Base-by-base conservation (phyloP, 2,888 invertebrate species). In the Macrostomum cliftonense region DNA sequence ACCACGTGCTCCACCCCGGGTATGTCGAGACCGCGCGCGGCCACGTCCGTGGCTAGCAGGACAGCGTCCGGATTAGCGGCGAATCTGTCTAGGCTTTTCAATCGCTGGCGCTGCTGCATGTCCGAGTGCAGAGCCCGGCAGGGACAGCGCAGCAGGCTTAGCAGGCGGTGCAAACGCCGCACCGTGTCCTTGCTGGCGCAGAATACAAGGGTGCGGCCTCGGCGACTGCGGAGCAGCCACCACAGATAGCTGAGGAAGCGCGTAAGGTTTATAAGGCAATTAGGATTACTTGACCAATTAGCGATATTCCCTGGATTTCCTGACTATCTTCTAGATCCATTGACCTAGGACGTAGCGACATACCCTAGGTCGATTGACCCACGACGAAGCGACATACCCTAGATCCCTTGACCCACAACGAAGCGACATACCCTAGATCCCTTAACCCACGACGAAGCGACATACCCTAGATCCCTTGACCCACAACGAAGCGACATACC, bases 21-120 rank as follows among this genome's bases (percentile, higher is more conserved):
- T 59, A 97, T 89, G 72, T 97, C 97, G 42, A 97, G 72, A 0
- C 97, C 97, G 50, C 97, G 76, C 0, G 97, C 91, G 0, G 97
- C 95, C 5, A 99, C 93, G 74, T 97, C 97, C 0, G 91, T 95
- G 0, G 78, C 77, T 2, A 95, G 80, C 52, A 97, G 77, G 9
- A 97, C 66, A 0, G 82, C 80, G 55, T 77, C 75, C 0, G 78
- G 75, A 39, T 58, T 59, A 21, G 55, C 70, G 68, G 53, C 37
- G 61, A 77, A 77, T 77, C 77, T 78, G 66, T 99, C 97, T 4
- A 97, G 74, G 72, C 89, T 95, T 67, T 85, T 87, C 38, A 97
- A 72, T 14, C 97, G 74, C 62, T 91, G 89, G 53, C 83, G 77
- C 66, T 99, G 97, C 53, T 82, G 82, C 93, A 97, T 91, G 53